These are phyloP conservation scores for Sanderia malayensis DNA, from an alignment of 30 jellyfish, hydroid and myxozoan genomes.

Conservation along the genomic window DNA sequence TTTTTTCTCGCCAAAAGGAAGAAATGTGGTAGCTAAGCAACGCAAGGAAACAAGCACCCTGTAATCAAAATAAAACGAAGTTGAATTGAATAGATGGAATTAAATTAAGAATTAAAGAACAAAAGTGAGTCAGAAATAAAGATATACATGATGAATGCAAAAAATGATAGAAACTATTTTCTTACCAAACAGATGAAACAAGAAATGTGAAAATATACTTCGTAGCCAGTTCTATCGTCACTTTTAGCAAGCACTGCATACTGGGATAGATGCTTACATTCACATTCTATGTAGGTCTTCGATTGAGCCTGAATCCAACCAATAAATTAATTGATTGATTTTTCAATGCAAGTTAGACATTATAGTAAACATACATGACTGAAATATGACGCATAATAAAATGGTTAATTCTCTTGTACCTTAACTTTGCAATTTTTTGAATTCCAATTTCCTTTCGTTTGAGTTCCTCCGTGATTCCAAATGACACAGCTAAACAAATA, in stretches of 20 bases:
- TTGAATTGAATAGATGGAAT: no score
- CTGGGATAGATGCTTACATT: constrained; percentile 88
- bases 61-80: not conserved
- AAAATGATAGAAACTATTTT: no score
- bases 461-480: constrained; percentile 72
- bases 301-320: constrained; percentile 45
- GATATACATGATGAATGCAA: no score
- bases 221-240: constrained; percentile 94
- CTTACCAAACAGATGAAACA: constrained; percentile 83
- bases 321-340: not conserved
- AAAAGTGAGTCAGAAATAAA: not conserved
- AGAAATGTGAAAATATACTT: constrained; percentile 79
- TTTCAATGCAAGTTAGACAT: no score
- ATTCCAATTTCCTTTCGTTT: constrained; percentile 65
- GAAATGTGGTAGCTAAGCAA: constrained; percentile 79
- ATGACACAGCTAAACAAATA: constrained; percentile 68
- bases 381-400: no score
- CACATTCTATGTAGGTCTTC: constrained; percentile 83
- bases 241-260: constrained; percentile 90
- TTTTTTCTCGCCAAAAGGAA: constrained; percentile 57
- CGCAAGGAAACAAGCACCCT: constrained; percentile 96
- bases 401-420: no score
- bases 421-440: constrained; percentile 62
- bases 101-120: no score
- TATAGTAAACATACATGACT: no score